Evolutionary conservation across 1,140 invertebrate species (phyloP).

Genomic region (Mactra quadrangularis): DNA sequence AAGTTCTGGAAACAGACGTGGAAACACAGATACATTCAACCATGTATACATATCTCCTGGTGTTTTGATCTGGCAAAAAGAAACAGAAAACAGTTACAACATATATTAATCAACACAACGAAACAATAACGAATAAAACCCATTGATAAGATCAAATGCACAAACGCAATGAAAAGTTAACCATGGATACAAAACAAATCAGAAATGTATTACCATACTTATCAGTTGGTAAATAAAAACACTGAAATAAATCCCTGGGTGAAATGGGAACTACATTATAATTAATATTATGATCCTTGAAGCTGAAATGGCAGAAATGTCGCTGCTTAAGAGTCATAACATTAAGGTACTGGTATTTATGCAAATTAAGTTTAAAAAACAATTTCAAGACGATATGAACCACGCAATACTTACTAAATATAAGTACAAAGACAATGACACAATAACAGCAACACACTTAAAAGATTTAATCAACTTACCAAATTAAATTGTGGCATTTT

Average conservation of each 20-base stretch:
- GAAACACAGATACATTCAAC: constrained; percentile 61
- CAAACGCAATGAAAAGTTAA: not conserved
- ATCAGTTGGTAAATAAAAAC: not conserved
- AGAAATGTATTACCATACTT: not conserved
- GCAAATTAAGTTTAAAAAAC: too few species aligned
- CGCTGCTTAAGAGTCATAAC: too few species aligned
- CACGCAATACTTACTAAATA: too few species aligned
- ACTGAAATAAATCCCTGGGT: not conserved
- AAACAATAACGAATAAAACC: not conserved
- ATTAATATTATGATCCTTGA: too few species aligned
- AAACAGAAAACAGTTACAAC: not conserved
- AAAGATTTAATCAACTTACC: too few species aligned
- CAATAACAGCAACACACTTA: too few species aligned
- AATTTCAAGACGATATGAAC: too few species aligned
- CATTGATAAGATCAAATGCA: not conserved
- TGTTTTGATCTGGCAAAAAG: constrained; percentile 43
- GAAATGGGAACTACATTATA: too few species aligned
- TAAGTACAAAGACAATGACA: too few species aligned
- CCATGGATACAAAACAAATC: not conserved
- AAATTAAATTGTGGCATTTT: constrained; percentile 19
- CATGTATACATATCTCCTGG: constrained; percentile 58
- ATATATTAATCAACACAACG: not conserved
- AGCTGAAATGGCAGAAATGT: too few species aligned
- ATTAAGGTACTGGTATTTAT: too few species aligned
- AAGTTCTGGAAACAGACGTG: constrained; percentile 59